A percentile compares a stretch with the other conserved stretches of the same genome.
These are phyloP conservation scores for Drosophila arizonae DNA, from an alignment of 1,140 invertebrate species.

Conservation along the genomic window DNA sequence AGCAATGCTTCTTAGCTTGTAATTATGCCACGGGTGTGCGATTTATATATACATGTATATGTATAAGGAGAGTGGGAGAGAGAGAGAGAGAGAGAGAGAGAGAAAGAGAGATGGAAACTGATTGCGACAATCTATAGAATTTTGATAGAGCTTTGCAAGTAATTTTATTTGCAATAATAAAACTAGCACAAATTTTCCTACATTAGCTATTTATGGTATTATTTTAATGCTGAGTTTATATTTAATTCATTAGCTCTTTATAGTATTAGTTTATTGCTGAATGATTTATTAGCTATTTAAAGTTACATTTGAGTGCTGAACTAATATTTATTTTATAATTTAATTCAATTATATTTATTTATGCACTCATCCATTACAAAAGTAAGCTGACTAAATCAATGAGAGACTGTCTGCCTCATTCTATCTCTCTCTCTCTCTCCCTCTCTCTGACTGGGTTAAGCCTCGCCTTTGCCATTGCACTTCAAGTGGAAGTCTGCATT, in stretches of 20 bases:
- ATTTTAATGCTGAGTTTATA: no score
- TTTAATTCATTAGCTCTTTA: no score
- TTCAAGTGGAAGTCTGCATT: conserved; percentile 28
- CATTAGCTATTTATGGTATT: no score
- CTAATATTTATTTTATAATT: conserved; percentile 1
- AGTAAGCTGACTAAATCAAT: conserved; percentile 43
- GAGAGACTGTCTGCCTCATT: conserved; percentile 6
- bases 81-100: no score
- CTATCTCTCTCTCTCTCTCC: conserved; percentile 7
- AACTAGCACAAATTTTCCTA: no score
- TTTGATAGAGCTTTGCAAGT: no score
- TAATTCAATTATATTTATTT: conserved; percentile 66
- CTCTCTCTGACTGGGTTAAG: not conserved
- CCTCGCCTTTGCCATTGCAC: conserved; percentile 3
- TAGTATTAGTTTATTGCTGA: not conserved
- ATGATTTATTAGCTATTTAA: no score
- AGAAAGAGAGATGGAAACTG: no score
- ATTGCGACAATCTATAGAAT: not conserved
- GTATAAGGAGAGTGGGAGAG: no score
- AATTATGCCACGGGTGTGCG: not conserved
- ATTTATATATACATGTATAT: not conserved
- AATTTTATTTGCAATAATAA: no score
- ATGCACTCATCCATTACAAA: conserved; percentile 4
- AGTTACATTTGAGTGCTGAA: not conserved
- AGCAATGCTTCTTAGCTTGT: conserved; percentile 5